Conservation (phyloP, 2,888 invertebrate species). For the Sceliomorpha sp. region DNA sequence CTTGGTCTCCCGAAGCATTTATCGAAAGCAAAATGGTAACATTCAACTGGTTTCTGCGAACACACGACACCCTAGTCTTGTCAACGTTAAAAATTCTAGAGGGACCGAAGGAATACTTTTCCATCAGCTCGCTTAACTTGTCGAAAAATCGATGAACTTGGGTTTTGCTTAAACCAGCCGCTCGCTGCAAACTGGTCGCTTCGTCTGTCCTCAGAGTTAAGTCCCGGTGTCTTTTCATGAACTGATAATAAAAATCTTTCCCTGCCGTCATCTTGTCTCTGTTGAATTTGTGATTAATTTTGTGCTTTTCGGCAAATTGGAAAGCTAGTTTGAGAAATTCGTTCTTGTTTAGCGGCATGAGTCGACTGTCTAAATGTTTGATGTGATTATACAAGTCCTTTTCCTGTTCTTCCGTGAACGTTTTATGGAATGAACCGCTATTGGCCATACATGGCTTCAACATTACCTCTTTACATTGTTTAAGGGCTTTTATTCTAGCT, state of each 20-base stretch:
- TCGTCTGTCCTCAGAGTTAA: slow-evolving; percentile 9
- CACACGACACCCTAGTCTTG: slow-evolving; percentile 31
- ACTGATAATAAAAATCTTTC: slow-evolving; percentile 23
- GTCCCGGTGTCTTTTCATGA: slow-evolving; percentile 15
- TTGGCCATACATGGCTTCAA: slow-evolving; percentile 12
- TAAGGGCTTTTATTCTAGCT: slow-evolving; percentile 13
- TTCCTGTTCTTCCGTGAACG: slow-evolving; percentile 9
- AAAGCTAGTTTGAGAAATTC: slow-evolving; percentile 19
- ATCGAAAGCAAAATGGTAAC: slow-evolving; percentile 55
- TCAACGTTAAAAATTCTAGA: slow-evolving; percentile 28
- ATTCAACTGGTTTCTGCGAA: slow-evolving; percentile 43
- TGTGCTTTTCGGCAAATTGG: slow-evolving; percentile 18
- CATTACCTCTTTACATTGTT: slow-evolving; percentile 8
- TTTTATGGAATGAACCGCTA: slow-evolving; percentile 12
- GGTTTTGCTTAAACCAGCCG: slow-evolving; percentile 52
- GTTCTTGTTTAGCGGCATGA: slow-evolving; percentile 5
- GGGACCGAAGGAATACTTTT: slow-evolving; percentile 20
- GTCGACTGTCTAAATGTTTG: slow-evolving; percentile 7
- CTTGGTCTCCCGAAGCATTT: slow-evolving; percentile 5
- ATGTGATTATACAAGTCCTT: neutral
- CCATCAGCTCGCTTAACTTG: slow-evolving; percentile 10
- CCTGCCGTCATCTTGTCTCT: slow-evolving; percentile 16
- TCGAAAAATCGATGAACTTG: slow-evolving; percentile 37
- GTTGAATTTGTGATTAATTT: slow-evolving; percentile 1
- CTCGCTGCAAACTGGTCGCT: slow-evolving; percentile 11